Conservation (phyloP, 2,888 invertebrate species). For the Agriopis leucophaearia region DNA sequence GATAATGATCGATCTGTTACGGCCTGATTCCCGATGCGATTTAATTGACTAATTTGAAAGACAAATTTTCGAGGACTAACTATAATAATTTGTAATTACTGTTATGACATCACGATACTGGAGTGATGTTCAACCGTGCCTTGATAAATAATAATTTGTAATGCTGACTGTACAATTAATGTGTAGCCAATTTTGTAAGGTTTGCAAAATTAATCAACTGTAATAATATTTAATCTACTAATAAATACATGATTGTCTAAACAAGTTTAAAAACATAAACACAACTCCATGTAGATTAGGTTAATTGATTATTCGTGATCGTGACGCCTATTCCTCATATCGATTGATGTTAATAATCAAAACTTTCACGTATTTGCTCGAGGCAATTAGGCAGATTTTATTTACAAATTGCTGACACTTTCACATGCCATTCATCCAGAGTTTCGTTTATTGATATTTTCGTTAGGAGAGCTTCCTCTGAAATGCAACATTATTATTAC, state of each 20-base stretch:
- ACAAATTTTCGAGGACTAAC: background rate
- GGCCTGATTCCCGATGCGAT: constrained; percentile 37
- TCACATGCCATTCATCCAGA: constrained; percentile 22
- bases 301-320: constrained; percentile 18
- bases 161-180: too few species aligned
- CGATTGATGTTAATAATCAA: constrained; percentile 24
- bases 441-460: constrained; percentile 5
- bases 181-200: too few species aligned
- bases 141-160: too few species aligned
- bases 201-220: too few species aligned
- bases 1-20: constrained; percentile 53
- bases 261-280: constrained; percentile 6
- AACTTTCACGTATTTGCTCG: constrained; percentile 31
- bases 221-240: background rate
- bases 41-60: too few species aligned
- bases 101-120: too few species aligned
- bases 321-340: constrained; percentile 13
- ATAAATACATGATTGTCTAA: constrained; percentile 1
- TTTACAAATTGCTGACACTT: constrained; percentile 10
- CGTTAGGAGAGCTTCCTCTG: background rate
- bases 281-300: background rate
- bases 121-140: too few species aligned
- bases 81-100: too few species aligned
- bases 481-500: too few species aligned
- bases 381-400: constrained; percentile 15